phyloP scores from a whole-genome alignment of 2,113 vertebrate species.

The Dunckerocampus dactyliophorus region DNA sequence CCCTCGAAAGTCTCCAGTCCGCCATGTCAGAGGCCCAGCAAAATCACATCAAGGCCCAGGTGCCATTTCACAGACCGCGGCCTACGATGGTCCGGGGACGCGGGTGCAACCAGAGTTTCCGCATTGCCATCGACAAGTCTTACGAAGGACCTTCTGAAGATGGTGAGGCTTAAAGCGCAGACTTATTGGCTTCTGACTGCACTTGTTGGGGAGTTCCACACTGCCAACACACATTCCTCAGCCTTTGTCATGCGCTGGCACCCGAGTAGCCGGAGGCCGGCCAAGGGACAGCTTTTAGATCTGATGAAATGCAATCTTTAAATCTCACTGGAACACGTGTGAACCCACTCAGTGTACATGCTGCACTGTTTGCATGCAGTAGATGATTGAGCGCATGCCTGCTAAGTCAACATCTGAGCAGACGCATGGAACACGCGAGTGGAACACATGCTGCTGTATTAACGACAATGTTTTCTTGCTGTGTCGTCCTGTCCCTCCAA shows the following conservation, averaged over 20 bases:
- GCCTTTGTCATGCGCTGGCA: slow-evolving; percentile 46
- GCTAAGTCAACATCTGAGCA: no score
- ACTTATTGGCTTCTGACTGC: neutral
- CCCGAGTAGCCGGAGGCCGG: slow-evolving; percentile 39
- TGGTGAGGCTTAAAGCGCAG: slow-evolving; percentile 65
- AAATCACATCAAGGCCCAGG: slow-evolving; percentile 67
- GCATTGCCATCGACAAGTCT: slow-evolving; percentile 91
- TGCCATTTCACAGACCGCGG: slow-evolving; percentile 86
- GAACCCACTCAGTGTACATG: no score
- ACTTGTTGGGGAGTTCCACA: neutral
- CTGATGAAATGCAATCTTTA: slow-evolving; percentile 62
- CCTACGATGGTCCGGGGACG: slow-evolving; percentile 85
- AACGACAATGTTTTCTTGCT: neutral
- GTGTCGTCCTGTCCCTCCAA: slow-evolving; percentile 8
- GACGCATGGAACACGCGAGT: no score
- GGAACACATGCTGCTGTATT: no score
- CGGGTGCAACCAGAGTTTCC: slow-evolving; percentile 89
- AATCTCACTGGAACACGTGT: slow-evolving; percentile 47
- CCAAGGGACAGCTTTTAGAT: slow-evolving; percentile 56
- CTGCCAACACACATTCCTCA: slow-evolving; percentile 39
- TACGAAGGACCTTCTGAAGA: slow-evolving; percentile 89
- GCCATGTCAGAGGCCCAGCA: slow-evolving; percentile 82
- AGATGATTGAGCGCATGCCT: no score
- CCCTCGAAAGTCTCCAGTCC: slow-evolving; percentile 91
- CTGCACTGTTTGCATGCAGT: neutral